Base-by-base conservation (phyloP, 2,797 vertebrate species). In the Smutsia gigantea region DNA sequence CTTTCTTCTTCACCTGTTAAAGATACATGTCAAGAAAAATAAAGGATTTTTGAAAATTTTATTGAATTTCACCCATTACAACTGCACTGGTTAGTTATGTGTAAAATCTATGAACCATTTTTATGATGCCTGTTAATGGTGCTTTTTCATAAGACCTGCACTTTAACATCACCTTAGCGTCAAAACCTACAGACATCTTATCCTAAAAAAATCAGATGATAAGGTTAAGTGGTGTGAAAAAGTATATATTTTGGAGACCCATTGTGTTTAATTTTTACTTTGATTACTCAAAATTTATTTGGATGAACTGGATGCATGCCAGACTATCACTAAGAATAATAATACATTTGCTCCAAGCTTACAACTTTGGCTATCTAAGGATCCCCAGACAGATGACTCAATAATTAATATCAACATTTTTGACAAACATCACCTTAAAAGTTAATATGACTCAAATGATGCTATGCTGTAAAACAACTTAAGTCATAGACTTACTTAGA, bases 351-450 rank as follows among this genome's bases (percentile, higher is more conserved):
- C 27, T 74, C 31, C 14, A 84, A 61, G 18, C 21, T 83, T 86
- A 66, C 27, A 17, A 46, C 4, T 78, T 83, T 79, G 31, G 23
- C 23, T 66, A 83, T 49, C 21, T 46, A 79, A 74, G 23, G 51
- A 87, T 89, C 10, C 34, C 29, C 13, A 89, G 78, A 69, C 31
- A 46, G 39, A 68, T 84, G 53, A 75, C 27, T 68, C 63, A 83
- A 51, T 83, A 42, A 75, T 46, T 53, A 85, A 71, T 31, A 93
- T 82, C 17, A 79, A 83, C 25, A 93, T 82, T 92, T 82, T 94
- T 89, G 8, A 83, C 15, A 90, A 86, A 51, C 2, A n/a, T 85
- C 64, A n/a, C 19, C 18, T 81, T 81, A 49, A 49, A 63, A 89
- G 18, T 57, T 69, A 74, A 18, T 46, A 12, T 42, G n/a, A 71